phyloP scores from a whole-genome alignment of 2,888 invertebrate genomes.

The Plagiodera versicolora region DNA sequence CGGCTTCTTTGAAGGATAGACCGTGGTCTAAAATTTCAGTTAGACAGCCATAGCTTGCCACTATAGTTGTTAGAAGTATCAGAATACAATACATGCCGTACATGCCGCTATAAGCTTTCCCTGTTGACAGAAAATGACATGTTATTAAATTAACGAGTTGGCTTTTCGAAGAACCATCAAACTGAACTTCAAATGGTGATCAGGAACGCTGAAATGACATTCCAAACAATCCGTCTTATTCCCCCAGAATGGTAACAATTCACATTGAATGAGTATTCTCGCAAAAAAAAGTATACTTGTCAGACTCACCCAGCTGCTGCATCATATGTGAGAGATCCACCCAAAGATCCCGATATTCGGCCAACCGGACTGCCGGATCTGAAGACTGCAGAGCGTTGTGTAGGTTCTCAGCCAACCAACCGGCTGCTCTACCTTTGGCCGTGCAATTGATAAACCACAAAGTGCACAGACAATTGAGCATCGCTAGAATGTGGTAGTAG shows the following conservation, averaged over 20 bases:
- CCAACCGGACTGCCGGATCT: constrained; percentile 66
- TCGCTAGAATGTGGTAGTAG: constrained; percentile 73
- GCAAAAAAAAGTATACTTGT: too few species aligned
- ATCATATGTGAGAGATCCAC: constrained; percentile 77
- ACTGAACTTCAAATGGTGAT: too few species aligned
- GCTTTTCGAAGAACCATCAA: too few species aligned
- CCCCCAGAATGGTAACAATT: too few species aligned
- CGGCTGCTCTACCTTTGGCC: constrained; percentile 56
- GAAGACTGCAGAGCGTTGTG: constrained; percentile 65
- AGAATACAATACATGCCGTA: constrained; percentile 75
- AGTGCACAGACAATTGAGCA: constrained; percentile 72
- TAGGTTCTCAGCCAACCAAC: constrained; percentile 65
- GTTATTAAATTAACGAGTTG: too few species aligned
- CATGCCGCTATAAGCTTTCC: constrained; percentile 75
- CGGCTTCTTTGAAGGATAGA: constrained; percentile 71
- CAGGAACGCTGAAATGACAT: too few species aligned
- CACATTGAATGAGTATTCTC: too few species aligned
- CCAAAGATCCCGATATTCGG: constrained; percentile 65
- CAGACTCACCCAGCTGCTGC: constrained; percentile 69
- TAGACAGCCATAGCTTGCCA: constrained; percentile 70
- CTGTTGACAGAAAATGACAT: constrained; percentile 40
- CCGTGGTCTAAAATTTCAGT: constrained; percentile 74
- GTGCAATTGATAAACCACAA: constrained; percentile 62
- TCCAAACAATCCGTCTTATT: too few species aligned
- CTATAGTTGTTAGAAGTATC: constrained; percentile 73